These are phyloP conservation scores for Anastatus disparis DNA, from an alignment of 1,140 invertebrate species.

Conservation along the genomic window DNA sequence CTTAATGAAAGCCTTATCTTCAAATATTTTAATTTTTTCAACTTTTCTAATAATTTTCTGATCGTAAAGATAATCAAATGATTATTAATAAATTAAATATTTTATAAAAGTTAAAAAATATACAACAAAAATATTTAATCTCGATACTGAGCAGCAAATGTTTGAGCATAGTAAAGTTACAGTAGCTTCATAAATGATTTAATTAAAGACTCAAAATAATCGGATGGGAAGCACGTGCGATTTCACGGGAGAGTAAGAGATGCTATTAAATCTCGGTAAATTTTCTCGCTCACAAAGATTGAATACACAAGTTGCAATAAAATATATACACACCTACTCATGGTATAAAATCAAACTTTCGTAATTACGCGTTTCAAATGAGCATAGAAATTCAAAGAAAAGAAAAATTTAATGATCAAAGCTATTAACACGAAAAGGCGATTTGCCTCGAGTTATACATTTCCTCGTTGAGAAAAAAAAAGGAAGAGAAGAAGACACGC, in stretches of 20 bases:
- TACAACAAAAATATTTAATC: not conserved
- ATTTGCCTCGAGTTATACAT: too few species aligned
- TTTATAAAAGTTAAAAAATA: not conserved
- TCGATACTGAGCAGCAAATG: not conserved
- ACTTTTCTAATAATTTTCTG: too few species aligned
- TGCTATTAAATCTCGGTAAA: not conserved
- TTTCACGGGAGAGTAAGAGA: not conserved
- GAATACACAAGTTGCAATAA: not conserved
- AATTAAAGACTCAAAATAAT: slow-evolving; percentile 7
- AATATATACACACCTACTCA: not conserved
- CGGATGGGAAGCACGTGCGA: not conserved
- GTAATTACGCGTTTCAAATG: not conserved
- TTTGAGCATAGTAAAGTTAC: not conserved
- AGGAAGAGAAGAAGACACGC: not conserved
- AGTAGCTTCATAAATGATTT: not conserved
- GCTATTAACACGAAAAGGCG: not conserved
- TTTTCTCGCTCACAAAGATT: not conserved
- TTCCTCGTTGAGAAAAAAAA: not conserved
- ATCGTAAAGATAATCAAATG: too few species aligned
- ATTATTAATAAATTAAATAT: not conserved
- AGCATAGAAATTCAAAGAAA: too few species aligned
- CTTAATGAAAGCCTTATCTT: too few species aligned
- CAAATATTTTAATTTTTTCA: too few species aligned
- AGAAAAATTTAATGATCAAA: not conserved
- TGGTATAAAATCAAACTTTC: not conserved